Evolutionary conservation across 2,888 invertebrate species (phyloP).

Genomic region (Siphonodentalium dalli): DNA sequence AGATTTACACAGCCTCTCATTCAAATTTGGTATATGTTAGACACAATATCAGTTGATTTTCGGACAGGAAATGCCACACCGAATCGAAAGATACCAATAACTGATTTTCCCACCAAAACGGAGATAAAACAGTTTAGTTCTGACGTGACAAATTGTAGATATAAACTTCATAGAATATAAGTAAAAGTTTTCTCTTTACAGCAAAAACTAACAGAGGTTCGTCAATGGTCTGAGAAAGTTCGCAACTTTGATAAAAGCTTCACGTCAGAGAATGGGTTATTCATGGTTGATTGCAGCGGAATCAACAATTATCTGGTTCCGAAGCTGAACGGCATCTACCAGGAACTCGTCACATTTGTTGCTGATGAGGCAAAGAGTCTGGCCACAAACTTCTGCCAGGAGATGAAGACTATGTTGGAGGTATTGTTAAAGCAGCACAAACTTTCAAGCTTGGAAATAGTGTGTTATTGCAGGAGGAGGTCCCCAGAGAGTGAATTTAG

Average conservation of each 20-base stretch:
- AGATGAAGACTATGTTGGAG: slow-evolving; percentile 50
- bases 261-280: slow-evolving; percentile 55
- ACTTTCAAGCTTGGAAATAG: background rate
- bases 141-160: no score
- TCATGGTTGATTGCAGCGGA: slow-evolving; percentile 56
- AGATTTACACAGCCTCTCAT: no score
- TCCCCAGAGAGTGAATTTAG: no score
- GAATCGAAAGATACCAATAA: no score
- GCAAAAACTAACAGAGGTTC: slow-evolving; percentile 62
- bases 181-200: slow-evolving; percentile 25
- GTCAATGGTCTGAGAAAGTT: slow-evolving; percentile 60
- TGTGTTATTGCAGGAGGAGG: background rate
- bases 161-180: background rate
- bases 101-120: no score
- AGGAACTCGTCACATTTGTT: slow-evolving; percentile 56
- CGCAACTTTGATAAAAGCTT: slow-evolving; percentile 56
- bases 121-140: no score
- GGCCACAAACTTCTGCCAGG: slow-evolving; percentile 52
- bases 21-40: no score
- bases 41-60: no score
- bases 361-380: slow-evolving; percentile 51
- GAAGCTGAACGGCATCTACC: slow-evolving; percentile 53
- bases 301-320: slow-evolving; percentile 57
- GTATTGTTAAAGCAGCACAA: slow-evolving; percentile 36
- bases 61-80: no score